phyloP scores from a whole-genome alignment of 2,113 vertebrate genomes.

The Formicarius rufipectus region DNA sequence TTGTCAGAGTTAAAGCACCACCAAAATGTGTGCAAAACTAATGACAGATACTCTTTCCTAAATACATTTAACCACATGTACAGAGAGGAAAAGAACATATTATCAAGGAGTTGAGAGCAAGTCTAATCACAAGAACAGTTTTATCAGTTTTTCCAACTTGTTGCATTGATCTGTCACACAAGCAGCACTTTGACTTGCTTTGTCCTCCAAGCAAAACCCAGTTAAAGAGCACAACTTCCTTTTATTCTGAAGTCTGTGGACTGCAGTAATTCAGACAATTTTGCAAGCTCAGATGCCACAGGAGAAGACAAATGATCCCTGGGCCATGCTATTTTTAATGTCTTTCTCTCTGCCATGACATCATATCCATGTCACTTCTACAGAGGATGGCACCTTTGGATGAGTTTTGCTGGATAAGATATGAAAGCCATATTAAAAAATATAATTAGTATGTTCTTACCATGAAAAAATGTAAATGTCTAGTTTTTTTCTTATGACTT shows the following conservation, averaged over 20 bases:
- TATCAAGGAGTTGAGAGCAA: background rate
- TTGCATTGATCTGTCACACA: background rate
- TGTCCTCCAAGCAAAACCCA: background rate
- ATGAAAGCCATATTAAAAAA: background rate
- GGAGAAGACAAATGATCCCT: background rate
- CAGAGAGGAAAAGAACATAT: background rate
- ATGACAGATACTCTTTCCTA: background rate
- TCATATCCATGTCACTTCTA: background rate
- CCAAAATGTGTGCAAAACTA: background rate
- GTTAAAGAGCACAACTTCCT: background rate
- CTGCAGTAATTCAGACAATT: background rate
- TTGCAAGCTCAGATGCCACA: background rate
- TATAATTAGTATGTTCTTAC: background rate
- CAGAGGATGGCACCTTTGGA: background rate
- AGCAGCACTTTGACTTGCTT: background rate
- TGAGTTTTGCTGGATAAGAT: background rate
- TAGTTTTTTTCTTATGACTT: background rate
- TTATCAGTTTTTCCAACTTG: background rate
- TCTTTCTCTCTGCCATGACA: background rate
- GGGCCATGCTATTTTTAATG: conserved; percentile 25
- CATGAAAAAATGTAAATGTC: background rate
- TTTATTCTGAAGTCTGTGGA: background rate
- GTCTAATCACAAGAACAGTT: background rate
- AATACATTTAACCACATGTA: background rate
- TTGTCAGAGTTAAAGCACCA: background rate